These are phyloP conservation scores for human DNA, from an alignment of 2,113 vertebrate species.

Conservation along the genomic window GRCh38 chr1:176228501-176229000, in stretches of 20 bases:
- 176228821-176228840: not conserved
- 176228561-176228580: not conserved
- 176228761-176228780: not conserved
- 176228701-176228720: not conserved
- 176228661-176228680: too few species aligned
- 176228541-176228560: not conserved
- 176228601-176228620: not conserved
- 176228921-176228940: not conserved
- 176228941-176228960: not conserved
- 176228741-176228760: conserved; percentile 49
- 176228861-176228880: not conserved
- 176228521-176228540: not conserved
- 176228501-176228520: not conserved
- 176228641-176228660: too few species aligned
- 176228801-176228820: not conserved
- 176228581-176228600: not conserved
- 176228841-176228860: not conserved
- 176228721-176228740: not conserved
- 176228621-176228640: too few species aligned
- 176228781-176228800: not conserved
- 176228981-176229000: not conserved
- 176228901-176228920: not conserved
- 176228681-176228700: not conserved
- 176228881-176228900: not conserved
- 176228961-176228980: not conserved